Base-by-base conservation (phyloP, 2,888 invertebrate species). In the Nezara viridula region DNA sequence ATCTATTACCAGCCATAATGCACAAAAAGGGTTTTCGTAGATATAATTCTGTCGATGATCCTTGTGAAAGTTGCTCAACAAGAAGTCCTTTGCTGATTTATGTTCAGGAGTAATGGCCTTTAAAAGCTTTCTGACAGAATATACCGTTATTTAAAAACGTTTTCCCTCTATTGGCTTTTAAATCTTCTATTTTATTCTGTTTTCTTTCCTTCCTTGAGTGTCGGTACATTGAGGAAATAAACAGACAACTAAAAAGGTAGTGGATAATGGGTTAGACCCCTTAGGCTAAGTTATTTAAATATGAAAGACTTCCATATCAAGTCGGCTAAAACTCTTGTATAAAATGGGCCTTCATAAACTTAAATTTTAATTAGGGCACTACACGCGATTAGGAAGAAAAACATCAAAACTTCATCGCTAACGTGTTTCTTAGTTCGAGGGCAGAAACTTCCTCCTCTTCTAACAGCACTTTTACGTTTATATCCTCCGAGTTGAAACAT, bases 121-220 rank as follows among this genome's bases (percentile, higher is more conserved):
- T 81, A 81, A 81, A 81, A 81, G 81, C 81, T 81, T 81, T 81
- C 81, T 81, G 40, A 44, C 81, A 81, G 44, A 44, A 24, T 81
- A 81, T 44, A 44, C 44, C 44, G 40, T 81, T 81, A 81, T 44
- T 77, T 77, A 44, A 77, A 55, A 77, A 77, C 40, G 2, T 21
- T 44, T 81, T n/a, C 40, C 24, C 40, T 44, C 44, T 81, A 81
- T 81, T 81, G 40, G 40, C 44, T 44, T 81, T 81, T 40, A 81
- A 44, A 81, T 81, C 44, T 81, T 81, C 81, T 81, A 44, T 81
- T 40, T 81, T 81, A 81, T 81, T 81, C 44, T 81, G 40, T 44
- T 44, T 81, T 81, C 24, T 44, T 44, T 81, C 44, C n/a, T 1
- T 32, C 66, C 5, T 66, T 32, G 66, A 66, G 66, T 66, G 32